Base-by-base conservation (phyloP, 2,797 vertebrate genomes). In the Rhinogobio ventralis region DNA sequence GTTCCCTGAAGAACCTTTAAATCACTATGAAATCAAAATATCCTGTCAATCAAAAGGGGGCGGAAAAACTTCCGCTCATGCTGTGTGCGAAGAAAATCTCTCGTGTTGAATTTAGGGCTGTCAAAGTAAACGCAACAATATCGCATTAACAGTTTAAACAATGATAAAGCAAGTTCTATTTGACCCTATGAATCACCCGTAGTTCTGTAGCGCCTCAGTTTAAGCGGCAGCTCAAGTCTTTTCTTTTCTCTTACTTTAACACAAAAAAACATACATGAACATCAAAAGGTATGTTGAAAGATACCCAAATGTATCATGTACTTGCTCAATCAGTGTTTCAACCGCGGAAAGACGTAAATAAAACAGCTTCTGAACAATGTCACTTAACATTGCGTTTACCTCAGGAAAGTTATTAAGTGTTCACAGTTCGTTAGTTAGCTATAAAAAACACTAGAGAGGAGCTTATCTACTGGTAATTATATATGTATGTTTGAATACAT, bases 11-110 rank as follows among this genome's bases (percentile, higher is more conserved):
- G n/a, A 60, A 60, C 57, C n/a, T 60, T 60, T 25, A 60, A 49
- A 49, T 15, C 46, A 49, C 15, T 1, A 17, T 49, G 46, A 49
- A 49, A 49, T 49, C 46, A 46, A 46, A 46, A 46, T 51, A 57
- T 57, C 53, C 20, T 25, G 10, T 60, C 55, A 25, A 60, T 60
- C 55, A 60, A 60, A 25, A 13, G n/a, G 55, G 55, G 10, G 10
- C 0, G 9, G 9, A 11, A 57, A 57, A 11, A n/a, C n/a, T n/a
- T n/a, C 2, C 3, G 9, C 11, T 25, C 10, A 13, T 13, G 25
- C 10, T 62, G n/a, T 28, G 57, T 28, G 57, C 25, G n/a, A 62
- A 62, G 17, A 20, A 42, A 9, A n/a, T 28, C 4, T 60, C 25
- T 60, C 0, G 2, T 62, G 11, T 28, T 28, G n/a, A 62, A 62